Conservation (phyloP, 2,113 vertebrate species). For the Thalassoma bifasciatum region DNA sequence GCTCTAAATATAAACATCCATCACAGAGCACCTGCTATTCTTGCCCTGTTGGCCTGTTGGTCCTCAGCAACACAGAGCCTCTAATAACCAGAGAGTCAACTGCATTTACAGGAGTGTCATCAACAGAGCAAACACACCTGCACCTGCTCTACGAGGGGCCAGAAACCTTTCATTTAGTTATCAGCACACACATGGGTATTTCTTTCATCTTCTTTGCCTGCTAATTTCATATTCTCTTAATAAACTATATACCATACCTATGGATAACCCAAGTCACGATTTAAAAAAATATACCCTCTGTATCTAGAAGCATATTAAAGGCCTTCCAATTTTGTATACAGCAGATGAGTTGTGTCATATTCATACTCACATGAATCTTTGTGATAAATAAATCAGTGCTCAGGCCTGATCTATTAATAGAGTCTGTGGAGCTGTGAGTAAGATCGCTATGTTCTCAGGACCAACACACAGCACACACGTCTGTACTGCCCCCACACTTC, state of each 20-base stretch:
- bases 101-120: conserved; percentile 8
- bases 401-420: conserved; percentile 65
- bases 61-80: conserved; percentile 77
- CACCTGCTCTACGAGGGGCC: not conserved
- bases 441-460: conserved; percentile 66
- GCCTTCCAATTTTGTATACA: no score
- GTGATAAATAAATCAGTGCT: conserved; percentile 60
- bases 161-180: not conserved
- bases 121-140: conserved; percentile 18
- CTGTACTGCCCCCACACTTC: no score
- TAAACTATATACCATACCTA: no score
- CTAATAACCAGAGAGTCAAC: conserved; percentile 54
- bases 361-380: conserved; percentile 19
- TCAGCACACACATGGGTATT: no score
- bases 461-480: conserved; percentile 38
- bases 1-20: conserved; percentile 73
- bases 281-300: no score
- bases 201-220: no score
- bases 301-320: no score
- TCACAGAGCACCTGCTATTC: conserved; percentile 70
- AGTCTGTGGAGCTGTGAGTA: conserved; percentile 25
- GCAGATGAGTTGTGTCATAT: not conserved
- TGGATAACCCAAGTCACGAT: no score
- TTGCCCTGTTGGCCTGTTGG: conserved; percentile 32
- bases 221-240: no score